Conservation (phyloP, 2,797 vertebrate genomes). For the Margarornis squamiger region DNA sequence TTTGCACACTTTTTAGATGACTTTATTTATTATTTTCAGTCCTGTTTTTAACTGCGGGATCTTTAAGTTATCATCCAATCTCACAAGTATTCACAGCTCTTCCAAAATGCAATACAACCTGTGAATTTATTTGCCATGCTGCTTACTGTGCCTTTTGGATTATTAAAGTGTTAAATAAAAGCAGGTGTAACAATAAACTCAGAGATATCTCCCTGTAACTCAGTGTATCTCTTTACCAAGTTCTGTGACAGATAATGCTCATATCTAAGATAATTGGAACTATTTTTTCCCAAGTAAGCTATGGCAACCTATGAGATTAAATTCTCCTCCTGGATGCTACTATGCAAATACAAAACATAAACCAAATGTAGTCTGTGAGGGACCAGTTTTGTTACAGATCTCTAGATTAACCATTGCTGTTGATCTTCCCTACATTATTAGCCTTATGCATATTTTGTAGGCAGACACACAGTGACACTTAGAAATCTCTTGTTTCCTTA, state of each 20-base stretch:
- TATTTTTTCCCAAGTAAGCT: neutral
- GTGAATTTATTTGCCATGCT: slow-evolving; percentile 28
- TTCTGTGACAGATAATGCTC: neutral
- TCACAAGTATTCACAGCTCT: slow-evolving; percentile 10
- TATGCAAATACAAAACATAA: neutral
- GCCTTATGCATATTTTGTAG: neutral
- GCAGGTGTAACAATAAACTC: slow-evolving; percentile 7
- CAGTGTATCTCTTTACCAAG: neutral
- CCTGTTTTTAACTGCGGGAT: neutral
- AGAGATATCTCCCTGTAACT: neutral
- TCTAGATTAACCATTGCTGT: neutral
- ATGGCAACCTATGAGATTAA: neutral
- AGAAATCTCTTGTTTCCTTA: neutral
- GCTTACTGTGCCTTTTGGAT: neutral
- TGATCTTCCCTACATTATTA: neutral
- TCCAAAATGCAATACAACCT: neutral
- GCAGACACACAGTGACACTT: neutral
- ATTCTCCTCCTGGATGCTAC: neutral
- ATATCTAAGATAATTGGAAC: slow-evolving; percentile 1
- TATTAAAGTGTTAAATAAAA: slow-evolving; percentile 58
- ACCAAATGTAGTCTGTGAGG: neutral
- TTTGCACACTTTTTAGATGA: neutral
- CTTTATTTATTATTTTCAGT: slow-evolving; percentile 21
- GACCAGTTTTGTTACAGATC: neutral
- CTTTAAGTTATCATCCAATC: slow-evolving; percentile 20